Evolutionary conservation across 2,113 vertebrate genomes (phyloP).

Genomic region (Piprites chloris): DNA sequence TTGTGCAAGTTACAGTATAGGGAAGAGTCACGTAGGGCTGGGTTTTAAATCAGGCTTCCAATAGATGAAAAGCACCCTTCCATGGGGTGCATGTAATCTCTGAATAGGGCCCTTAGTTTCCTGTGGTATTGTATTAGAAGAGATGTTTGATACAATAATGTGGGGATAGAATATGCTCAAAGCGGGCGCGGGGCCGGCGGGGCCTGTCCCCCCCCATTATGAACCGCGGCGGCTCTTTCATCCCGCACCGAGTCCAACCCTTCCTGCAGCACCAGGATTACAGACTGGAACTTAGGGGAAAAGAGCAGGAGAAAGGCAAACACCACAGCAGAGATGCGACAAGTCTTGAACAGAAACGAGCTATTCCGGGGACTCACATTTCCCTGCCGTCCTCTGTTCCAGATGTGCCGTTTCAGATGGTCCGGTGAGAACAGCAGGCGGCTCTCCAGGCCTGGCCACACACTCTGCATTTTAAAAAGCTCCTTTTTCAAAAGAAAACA

Average conservation of each 20-base stretch:
- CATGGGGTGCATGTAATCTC: conserved; percentile 28
- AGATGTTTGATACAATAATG: conserved; percentile 11
- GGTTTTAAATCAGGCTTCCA: conserved; percentile 36
- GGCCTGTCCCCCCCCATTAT: background rate
- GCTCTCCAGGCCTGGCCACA: background rate
- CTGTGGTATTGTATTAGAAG: conserved; percentile 4
- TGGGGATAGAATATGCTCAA: conserved; percentile 26
- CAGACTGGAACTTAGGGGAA: background rate
- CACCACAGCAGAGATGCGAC: background rate
- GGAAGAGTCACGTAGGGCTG: conserved; percentile 37
- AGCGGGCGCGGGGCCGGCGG: background rate
- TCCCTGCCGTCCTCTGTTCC: fast-evolving
- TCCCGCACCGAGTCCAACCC: background rate
- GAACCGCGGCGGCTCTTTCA: background rate
- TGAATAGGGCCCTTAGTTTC: conserved; percentile 46
- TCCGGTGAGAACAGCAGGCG: background rate
- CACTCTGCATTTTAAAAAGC: background rate
- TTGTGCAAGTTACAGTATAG: conserved; percentile 29
- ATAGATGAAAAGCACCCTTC: conserved; percentile 55
- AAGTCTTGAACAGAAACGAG: background rate
- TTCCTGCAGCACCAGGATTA: background rate
- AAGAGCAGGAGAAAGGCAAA: background rate
- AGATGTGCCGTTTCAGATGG: background rate
- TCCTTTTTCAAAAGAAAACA: background rate
- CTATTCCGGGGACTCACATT: fast-evolving